These are phyloP conservation scores for Tolmerus cingulatus DNA, from an alignment of 2,888 invertebrate genomes.

Conservation along the genomic window DNA sequence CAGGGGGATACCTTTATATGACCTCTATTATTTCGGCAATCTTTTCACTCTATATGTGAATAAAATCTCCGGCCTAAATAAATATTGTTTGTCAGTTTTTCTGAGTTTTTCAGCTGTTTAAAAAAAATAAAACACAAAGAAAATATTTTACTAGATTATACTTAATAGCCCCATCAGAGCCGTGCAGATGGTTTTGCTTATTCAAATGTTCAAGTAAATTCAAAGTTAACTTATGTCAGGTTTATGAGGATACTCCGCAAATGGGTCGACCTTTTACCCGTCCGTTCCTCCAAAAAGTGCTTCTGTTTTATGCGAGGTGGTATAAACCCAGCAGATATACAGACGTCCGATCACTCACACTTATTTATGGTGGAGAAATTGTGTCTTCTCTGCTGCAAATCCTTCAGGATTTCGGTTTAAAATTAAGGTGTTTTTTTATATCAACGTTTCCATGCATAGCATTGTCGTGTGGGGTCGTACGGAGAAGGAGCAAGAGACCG, in stretches of 20 bases:
- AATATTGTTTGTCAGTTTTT: neutral
- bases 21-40: neutral
- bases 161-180: neutral
- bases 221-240: neutral
- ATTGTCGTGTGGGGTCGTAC: neutral
- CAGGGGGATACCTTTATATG: neutral
- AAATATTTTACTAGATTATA: neutral
- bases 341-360: neutral
- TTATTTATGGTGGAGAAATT: neutral
- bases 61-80: neutral
- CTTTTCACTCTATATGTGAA: neutral
- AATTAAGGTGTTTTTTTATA: conserved; percentile 10
- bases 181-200: neutral
- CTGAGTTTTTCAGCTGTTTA: neutral
- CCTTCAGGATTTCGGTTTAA: conserved; percentile 15
- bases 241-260: neutral
- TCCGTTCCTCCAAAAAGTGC: neutral
- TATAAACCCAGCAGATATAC: neutral
- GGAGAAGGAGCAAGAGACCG: neutral
- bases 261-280: neutral
- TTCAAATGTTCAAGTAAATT: neutral
- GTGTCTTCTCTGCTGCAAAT: neutral
- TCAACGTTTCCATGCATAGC: neutral
- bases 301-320: neutral
- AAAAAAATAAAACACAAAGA: neutral